phyloP scores from a whole-genome alignment of 2,113 vertebrate species.

The Pagrus major region DNA sequence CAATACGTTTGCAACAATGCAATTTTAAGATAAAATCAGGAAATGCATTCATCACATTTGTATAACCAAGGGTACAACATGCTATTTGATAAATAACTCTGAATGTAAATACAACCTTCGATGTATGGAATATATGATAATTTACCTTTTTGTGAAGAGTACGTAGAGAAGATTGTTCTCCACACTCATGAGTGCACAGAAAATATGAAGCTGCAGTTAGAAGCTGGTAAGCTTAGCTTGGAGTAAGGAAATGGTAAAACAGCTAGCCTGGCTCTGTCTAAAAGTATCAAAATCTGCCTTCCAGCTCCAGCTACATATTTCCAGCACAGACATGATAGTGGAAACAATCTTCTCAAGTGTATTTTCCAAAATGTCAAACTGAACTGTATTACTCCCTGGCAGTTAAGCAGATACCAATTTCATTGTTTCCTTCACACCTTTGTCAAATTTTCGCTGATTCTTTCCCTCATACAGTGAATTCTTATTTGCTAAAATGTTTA shows the following conservation, averaged over 20 bases:
- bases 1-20: not conserved
- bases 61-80: not conserved
- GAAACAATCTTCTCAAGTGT: not conserved
- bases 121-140: not conserved
- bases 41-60: not conserved
- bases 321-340: not conserved
- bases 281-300: too few relatives aligned
- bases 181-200: not conserved
- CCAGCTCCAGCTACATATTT: not conserved
- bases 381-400: not conserved
- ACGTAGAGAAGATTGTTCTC: not conserved
- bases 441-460: not conserved
- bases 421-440: not conserved
- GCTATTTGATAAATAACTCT: not conserved
- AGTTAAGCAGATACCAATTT: not conserved
- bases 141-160: not conserved
- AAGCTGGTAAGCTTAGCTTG: not conserved
- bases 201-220: not conserved
- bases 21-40: not conserved
- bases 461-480: not conserved
- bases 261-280: too few relatives aligned
- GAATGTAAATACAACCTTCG: not conserved
- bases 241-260: not conserved
- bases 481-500: not conserved
- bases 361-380: not conserved